Base-by-base conservation (phyloP, 2,888 invertebrate genomes). In the Cenopis cana region DNA sequence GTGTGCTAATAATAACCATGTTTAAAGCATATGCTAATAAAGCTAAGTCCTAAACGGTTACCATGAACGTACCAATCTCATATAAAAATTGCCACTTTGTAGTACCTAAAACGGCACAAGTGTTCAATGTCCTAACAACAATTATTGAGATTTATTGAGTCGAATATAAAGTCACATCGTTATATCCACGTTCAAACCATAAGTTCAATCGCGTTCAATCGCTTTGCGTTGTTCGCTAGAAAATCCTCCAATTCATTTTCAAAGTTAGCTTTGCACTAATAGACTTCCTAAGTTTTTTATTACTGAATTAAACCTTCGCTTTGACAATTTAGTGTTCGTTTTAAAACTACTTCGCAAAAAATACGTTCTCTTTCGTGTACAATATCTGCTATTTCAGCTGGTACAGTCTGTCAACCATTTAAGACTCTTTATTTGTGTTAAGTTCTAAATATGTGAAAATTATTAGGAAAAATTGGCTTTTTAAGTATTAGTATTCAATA, bases 181-280 rank as follows among this genome's bases (percentile, higher is more conserved):
- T 54, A 18, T 18, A 54, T n/a, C n/a, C n/a, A 8, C 14, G 6
- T n/a, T 46, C 46, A 46, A 46, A n/a, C 46, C 8, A 46, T n/a
- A 5, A 61, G n/a, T 46, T 10, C n/a, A n/a, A n/a, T n/a, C 11
- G 20, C 38, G 38, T 29, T 61, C 41, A 46, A 55, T 46, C 20
- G 41, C 14, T 55, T 61, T 52, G 54, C 46, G 41, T 29, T 29
- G 41, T 33, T 54, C 36, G 20, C n/a, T 29, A 57, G 33, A 70
- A 65, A 57, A 65, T 20, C 41, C 20, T 65, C 52, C 18, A 65
- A 59, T 52, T 65, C 38, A 59, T 54, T 65, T 41, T 41, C 29
- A 59, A 65, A 59, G 64, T 65, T 41, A 65, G 65, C 69, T 64
- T 65, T 46, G 57, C 69, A 33, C 59, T 65, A 59, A 70, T 70